These are phyloP conservation scores for Ormyrus thymus DNA, from an alignment of 2,888 invertebrate species.

Conservation along the genomic window DNA sequence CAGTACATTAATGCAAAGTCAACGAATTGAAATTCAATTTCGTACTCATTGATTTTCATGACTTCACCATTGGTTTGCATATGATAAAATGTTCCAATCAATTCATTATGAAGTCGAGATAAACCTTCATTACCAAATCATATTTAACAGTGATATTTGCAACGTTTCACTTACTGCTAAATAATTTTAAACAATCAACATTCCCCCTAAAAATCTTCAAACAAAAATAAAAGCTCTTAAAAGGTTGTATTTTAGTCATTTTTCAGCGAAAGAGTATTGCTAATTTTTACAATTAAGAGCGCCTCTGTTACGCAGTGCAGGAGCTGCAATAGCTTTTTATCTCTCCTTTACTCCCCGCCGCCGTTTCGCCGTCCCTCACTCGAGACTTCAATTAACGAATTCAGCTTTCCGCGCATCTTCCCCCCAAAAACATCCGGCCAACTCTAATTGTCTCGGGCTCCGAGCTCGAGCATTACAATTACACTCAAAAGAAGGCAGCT, in stretches of 20 bases:
- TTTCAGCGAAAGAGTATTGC: too few relatives aligned
- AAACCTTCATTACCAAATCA: not conserved
- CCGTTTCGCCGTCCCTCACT: not conserved
- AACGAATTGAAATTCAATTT: slow-evolving; percentile 15
- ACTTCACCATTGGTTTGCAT: not conserved
- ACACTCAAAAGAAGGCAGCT: slow-evolving; percentile 19
- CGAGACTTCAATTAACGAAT: not conserved
- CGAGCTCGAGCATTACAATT: slow-evolving; percentile 19
- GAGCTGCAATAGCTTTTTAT: too few relatives aligned
- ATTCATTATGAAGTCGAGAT: not conserved
- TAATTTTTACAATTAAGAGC: not conserved
- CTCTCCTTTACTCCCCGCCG: too few relatives aligned
- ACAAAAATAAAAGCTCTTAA: too few relatives aligned
- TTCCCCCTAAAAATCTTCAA: too few relatives aligned
- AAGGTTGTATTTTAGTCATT: too few relatives aligned
- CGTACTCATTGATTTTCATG: slow-evolving; percentile 8
- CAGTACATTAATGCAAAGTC: slow-evolving; percentile 11
- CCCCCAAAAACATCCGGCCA: too few relatives aligned
- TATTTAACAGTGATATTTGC: too few relatives aligned
- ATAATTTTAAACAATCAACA: too few relatives aligned
- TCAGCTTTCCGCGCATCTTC: too few relatives aligned
- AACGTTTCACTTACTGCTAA: too few relatives aligned
- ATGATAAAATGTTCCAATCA: slow-evolving; percentile 5
- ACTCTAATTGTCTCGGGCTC: slow-evolving; percentile 4
- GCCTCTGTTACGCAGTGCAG: not conserved